phyloP scores from a whole-genome alignment of 1,140 invertebrate species.

The Drosophila erecta region DNA sequence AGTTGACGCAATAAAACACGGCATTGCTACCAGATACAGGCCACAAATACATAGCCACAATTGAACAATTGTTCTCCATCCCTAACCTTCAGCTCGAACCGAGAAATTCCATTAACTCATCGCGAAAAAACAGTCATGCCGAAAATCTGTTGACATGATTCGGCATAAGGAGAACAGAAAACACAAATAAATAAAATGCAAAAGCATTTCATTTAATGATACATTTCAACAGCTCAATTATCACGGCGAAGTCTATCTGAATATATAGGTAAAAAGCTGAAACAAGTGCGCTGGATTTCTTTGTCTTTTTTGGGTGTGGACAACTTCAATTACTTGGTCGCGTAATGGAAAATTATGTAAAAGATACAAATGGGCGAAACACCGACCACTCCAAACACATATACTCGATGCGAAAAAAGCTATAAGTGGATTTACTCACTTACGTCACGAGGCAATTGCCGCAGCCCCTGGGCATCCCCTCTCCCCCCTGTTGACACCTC shows the following conservation, averaged over 20 bases:
- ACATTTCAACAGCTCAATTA: conserved; percentile 47
- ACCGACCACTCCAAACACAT: conserved; percentile 26
- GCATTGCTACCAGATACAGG: not conserved
- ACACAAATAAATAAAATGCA: conserved; percentile 19
- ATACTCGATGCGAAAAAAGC: conserved; percentile 43
- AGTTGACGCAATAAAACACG: not conserved
- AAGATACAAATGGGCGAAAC: conserved; percentile 33
- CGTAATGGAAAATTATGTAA: conserved; percentile 48
- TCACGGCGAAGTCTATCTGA: conserved; percentile 14
- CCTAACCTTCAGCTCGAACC: conserved; percentile 46
- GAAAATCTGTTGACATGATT: conserved; percentile 37
- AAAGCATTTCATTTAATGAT: conserved; percentile 24
- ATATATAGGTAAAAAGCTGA: conserved; percentile 2
- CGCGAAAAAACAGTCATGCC: conserved; percentile 41
- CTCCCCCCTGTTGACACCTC: not conserved
- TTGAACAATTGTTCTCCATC: not conserved
- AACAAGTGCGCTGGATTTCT: conserved; percentile 2
- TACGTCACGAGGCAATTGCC: conserved; percentile 63
- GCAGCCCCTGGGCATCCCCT: not conserved
- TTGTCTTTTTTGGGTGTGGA: conserved; percentile 22
- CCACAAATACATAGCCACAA: not conserved
- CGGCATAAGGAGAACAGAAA: not conserved
- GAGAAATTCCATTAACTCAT: conserved; percentile 28
- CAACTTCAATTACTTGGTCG: conserved; percentile 32
- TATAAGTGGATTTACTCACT: conserved; percentile 39